Evolutionary conservation across 1,140 invertebrate species (phyloP), one percentile per base, ranked within the genome.

Genomic region (Rhizoglyphus robini): DNA sequence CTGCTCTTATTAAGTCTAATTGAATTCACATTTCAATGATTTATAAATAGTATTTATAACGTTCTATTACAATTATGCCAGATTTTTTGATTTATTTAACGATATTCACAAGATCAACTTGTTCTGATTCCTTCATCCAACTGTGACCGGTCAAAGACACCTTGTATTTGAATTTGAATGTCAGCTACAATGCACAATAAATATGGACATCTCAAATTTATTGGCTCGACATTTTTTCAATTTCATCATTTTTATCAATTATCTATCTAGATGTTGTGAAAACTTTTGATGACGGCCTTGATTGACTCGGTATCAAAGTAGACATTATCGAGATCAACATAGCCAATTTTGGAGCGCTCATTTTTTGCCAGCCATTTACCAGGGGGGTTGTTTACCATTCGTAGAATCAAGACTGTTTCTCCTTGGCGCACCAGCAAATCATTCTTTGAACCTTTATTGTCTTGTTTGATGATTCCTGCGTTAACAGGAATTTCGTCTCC

Each of bases 1-100:
- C 94, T 68, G 88, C 94, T 65, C 97, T 98, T 79, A 93, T 88
- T 69, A 98, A 99, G 85, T 99, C 74, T 2, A 60, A 60, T 46
- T 60, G 30, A 60, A 8, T 46, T 2, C 41, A 46, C 18, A 46
- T 41, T 41, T 41, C 41, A n/a, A n/a, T n/a, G n/a, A n/a, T n/a
- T n/a, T n/a, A n/a, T n/a, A n/a, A n/a, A n/a, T n/a, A n/a, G n/a
- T n/a, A n/a, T n/a, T n/a, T n/a, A n/a, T n/a, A n/a, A n/a, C n/a
- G n/a, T n/a, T n/a, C n/a, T n/a, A n/a, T n/a, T n/a, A n/a, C n/a
- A n/a, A n/a, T n/a, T n/a, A n/a, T n/a, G n/a, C n/a, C n/a, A n/a
- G n/a, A n/a, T n/a, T n/a, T n/a, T n/a, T n/a, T n/a, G n/a, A n/a
- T n/a, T n/a, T n/a, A n/a, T n/a, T n/a, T n/a, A n/a, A n/a, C n/a